A percentile compares a stretch with the other conserved stretches of the same genome.
These are phyloP conservation scores for Stenotaenia linearis DNA, from an alignment of 2,888 invertebrate species.

Conservation along the genomic window DNA sequence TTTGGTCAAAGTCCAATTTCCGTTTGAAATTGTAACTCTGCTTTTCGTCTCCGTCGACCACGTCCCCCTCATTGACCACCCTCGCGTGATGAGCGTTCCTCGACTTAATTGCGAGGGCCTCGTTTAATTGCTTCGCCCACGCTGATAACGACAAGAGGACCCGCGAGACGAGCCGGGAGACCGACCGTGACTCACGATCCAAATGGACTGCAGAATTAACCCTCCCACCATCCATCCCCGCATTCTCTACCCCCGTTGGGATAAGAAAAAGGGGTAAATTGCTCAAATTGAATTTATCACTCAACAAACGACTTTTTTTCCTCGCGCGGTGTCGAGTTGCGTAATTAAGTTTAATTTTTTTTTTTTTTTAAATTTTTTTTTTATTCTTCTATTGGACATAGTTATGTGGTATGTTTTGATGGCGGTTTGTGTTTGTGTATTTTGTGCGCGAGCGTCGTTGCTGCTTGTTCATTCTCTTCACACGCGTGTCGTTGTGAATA, in stretches of 20 bases:
- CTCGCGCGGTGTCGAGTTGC: background rate
- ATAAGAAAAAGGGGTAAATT: background rate
- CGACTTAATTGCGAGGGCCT: background rate
- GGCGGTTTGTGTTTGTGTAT: background rate
- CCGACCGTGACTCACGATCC: background rate
- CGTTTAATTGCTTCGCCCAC: background rate
- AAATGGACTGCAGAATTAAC: background rate
- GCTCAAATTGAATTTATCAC: background rate
- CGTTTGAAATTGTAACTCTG: background rate
- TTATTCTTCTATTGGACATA: background rate
- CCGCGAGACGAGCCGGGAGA: background rate
- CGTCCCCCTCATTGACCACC: background rate
- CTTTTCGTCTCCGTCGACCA: too few relatives aligned
- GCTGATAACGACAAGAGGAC: background rate
- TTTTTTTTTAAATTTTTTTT: background rate
- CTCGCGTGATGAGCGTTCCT: background rate
- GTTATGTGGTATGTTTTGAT: background rate
- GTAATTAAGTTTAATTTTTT: background rate
- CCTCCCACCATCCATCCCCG: background rate
- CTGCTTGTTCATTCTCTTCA: background rate
- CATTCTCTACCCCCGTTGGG: background rate
- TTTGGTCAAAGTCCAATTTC: background rate
- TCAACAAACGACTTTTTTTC: background rate
- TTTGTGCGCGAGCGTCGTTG: background rate
- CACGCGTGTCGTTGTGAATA: background rate